Percentiles rank a stretch among this genome's conserved stretches.
Evolutionary conservation across 2,888 invertebrate species (phyloP).

Genomic region (Epirrhoe tristata): DNA sequence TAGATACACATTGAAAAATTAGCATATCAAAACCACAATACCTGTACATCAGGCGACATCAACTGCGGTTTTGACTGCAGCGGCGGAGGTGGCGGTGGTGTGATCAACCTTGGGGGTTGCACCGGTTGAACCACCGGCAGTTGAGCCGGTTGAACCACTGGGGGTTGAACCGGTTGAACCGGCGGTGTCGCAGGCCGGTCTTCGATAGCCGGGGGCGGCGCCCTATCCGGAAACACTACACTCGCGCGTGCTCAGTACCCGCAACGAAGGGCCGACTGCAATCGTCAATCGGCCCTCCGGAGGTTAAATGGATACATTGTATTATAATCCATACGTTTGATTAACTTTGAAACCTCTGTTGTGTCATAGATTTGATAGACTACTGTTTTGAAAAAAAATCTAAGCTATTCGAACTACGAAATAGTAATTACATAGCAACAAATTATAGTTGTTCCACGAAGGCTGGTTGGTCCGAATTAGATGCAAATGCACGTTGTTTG

Average conservation of each 20-base stretch:
- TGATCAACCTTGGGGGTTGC: slow-evolving; percentile 28
- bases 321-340: slow-evolving; percentile 22
- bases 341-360: not conserved
- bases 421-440: too few relatives aligned
- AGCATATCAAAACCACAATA: slow-evolving; percentile 25
- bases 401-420: too few relatives aligned
- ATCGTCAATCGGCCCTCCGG: slow-evolving; percentile 64
- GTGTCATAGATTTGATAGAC: too few relatives aligned
- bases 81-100: slow-evolving; percentile 44
- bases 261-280: slow-evolving; percentile 62
- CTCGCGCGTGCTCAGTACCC: slow-evolving; percentile 70
- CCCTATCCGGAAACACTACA: slow-evolving; percentile 72
- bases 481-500: too few relatives aligned
- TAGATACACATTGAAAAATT: not conserved
- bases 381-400: too few relatives aligned
- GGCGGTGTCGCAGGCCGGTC: slow-evolving; percentile 44
- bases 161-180: slow-evolving; percentile 62
- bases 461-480: too few relatives aligned
- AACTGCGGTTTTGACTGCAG: slow-evolving; percentile 35
- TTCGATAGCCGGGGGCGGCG: slow-evolving; percentile 46
- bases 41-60: slow-evolving; percentile 45
- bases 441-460: too few relatives aligned
- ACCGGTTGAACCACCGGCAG: slow-evolving; percentile 13
- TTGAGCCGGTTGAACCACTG: not conserved
- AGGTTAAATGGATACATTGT: slow-evolving; percentile 28